A percentile compares a stretch with the other conserved stretches of the same genome.
These are phyloP conservation scores for Matsumyia berberina DNA, from an alignment of 2,888 invertebrate species.

Conservation along the genomic window DNA sequence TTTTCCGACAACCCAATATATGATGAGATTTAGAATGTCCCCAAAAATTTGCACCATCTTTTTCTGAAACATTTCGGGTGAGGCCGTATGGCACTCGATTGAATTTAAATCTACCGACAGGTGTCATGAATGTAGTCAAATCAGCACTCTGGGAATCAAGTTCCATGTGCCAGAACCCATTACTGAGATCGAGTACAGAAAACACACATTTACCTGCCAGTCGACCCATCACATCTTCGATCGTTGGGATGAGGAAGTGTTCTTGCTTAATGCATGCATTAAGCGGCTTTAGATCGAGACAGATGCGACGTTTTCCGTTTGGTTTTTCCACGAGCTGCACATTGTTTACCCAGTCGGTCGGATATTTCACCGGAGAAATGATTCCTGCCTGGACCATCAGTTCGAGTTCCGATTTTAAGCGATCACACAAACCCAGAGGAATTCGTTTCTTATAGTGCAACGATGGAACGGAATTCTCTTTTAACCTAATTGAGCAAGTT, in stretches of 20 bases:
- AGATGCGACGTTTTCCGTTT: slow-evolving; percentile 77
- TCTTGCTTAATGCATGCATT: slow-evolving; percentile 74
- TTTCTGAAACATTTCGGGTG: slow-evolving; percentile 79
- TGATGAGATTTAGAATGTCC: slow-evolving; percentile 76
- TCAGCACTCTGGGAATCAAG: slow-evolving; percentile 48
- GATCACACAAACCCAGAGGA: slow-evolving; percentile 31
- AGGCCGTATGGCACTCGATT: slow-evolving; percentile 78
- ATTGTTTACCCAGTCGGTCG: slow-evolving; percentile 68
- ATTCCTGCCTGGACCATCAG: slow-evolving; percentile 53
- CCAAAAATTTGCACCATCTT: slow-evolving; percentile 78
- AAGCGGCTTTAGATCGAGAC: slow-evolving; percentile 78
- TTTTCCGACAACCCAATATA: no score
- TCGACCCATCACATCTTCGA: no score
- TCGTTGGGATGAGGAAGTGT: slow-evolving; percentile 74
- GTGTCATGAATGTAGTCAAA: slow-evolving; percentile 63
- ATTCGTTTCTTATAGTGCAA: slow-evolving; percentile 65
- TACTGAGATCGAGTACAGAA: slow-evolving; percentile 53
- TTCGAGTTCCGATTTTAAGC: slow-evolving; percentile 52
- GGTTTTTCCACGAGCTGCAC: slow-evolving; percentile 53
- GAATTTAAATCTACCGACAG: slow-evolving; percentile 76
- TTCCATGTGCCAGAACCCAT: slow-evolving; percentile 67
- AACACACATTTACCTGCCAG: slow-evolving; percentile 53
- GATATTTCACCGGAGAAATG: slow-evolving; percentile 68
- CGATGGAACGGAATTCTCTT: slow-evolving; percentile 52
- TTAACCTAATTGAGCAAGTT: slow-evolving; percentile 40